A percentile compares a stretch with the other conserved stretches of the same genome.
Evolutionary conservation across 2,797 vertebrate genomes (phyloP).

Genomic region (Cirrhinus mrigala): DNA sequence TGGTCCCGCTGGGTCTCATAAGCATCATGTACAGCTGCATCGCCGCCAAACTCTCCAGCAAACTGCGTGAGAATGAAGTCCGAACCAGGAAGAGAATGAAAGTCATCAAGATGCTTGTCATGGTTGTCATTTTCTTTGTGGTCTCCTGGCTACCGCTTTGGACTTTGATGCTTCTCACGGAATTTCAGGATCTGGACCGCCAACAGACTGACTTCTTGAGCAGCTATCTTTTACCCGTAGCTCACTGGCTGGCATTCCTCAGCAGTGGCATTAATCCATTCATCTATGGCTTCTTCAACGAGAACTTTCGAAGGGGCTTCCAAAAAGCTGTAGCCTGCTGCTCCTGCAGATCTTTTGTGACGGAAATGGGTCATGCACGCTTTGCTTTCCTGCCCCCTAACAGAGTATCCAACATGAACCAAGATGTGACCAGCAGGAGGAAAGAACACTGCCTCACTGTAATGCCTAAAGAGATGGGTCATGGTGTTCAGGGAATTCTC

Average conservation of each 20-base stretch:
- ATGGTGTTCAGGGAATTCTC: slow-evolving; percentile 52
- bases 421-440: background rate
- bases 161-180: slow-evolving; percentile 69
- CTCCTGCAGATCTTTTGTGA: slow-evolving; percentile 6
- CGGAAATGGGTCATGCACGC: background rate
- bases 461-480: slow-evolving; percentile 1
- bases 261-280: slow-evolving; percentile 71
- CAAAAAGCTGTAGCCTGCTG: slow-evolving; percentile 62
- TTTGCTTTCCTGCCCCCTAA: slow-evolving; percentile 53
- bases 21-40: slow-evolving; percentile 68
- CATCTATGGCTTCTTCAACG: slow-evolving; percentile 71
- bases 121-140: slow-evolving; percentile 71
- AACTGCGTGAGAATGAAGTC: slow-evolving; percentile 47
- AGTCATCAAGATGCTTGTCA: slow-evolving; percentile 71
- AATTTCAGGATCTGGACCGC: slow-evolving; percentile 64
- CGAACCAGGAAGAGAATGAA: slow-evolving; percentile 61
- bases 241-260: slow-evolving; percentile 71
- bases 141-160: slow-evolving; percentile 71
- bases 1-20: slow-evolving; percentile 66
- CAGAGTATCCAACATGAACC: slow-evolving; percentile 56
- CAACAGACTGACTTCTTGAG: slow-evolving; percentile 68
- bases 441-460: background rate
- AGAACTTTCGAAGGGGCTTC: slow-evolving; percentile 70
- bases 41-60: slow-evolving; percentile 62
- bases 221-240: slow-evolving; percentile 68